Percentiles rank a stretch among this genome's conserved stretches.
phyloP scores from a whole-genome alignment of 2,888 invertebrate species.

The Pyrrhia umbra region DNA sequence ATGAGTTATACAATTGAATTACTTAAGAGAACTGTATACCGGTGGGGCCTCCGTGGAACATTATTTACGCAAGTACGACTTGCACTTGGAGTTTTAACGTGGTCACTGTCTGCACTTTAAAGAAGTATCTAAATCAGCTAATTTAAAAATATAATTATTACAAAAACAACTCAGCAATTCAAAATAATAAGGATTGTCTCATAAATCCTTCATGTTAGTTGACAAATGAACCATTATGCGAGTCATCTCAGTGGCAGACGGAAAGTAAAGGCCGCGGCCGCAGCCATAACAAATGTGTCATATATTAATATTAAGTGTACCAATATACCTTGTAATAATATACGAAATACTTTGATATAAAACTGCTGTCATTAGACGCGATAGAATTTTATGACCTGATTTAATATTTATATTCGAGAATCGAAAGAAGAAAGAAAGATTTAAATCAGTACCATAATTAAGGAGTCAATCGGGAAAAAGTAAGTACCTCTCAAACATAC shows the following conservation, averaged over 20 bases:
- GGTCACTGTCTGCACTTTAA: neutral
- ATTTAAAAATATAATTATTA: slow-evolving; percentile 10
- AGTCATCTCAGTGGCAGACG: slow-evolving; percentile 27
- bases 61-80: too few species aligned
- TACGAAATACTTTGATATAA: neutral
- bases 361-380: too few species aligned
- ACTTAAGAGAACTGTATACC: too few species aligned
- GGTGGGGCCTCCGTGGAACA: too few species aligned
- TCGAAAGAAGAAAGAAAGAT: neutral
- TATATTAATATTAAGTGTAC: neutral
- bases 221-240: slow-evolving; percentile 53
- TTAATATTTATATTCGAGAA: neutral
- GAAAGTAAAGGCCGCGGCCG: slow-evolving; percentile 23
- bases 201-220: slow-evolving; percentile 52
- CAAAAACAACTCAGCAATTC: slow-evolving; percentile 37
- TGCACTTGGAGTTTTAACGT: neutral
- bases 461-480: too few species aligned
- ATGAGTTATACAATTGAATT: too few species aligned
- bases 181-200: slow-evolving; percentile 47
- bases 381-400: neutral
- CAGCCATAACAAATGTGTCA: slow-evolving; percentile 12
- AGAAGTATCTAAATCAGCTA: neutral
- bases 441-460: too few species aligned
- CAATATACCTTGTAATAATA: neutral
- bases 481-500: too few species aligned